These are phyloP conservation scores for Andrena bicolor DNA, from an alignment of 2,888 invertebrate species.

Conservation along the genomic window DNA sequence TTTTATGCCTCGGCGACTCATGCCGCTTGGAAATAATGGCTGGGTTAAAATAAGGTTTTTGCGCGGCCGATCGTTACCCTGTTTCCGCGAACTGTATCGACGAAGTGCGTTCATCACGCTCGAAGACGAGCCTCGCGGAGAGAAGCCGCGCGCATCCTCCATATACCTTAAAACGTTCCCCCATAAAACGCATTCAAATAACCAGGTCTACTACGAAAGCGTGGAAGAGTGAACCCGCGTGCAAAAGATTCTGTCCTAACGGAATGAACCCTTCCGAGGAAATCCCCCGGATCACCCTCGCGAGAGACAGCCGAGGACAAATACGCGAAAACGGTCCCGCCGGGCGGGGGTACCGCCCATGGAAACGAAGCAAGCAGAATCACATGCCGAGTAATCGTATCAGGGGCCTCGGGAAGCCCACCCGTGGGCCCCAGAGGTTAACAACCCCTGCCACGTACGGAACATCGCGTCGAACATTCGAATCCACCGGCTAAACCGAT, in stretches of 20 bases:
- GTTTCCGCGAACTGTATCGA: background rate
- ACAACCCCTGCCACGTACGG: constrained; percentile 8
- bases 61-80: background rate
- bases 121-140: no score
- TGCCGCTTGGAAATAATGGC: background rate
- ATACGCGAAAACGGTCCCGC: background rate
- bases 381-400: constrained; percentile 11
- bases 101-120: background rate
- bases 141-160: no score
- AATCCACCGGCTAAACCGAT: constrained; percentile 34
- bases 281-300: no score
- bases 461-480: constrained; percentile 37
- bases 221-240: no score
- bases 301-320: background rate
- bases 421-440: background rate
- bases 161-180: no score
- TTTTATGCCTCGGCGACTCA: constrained; percentile 10
- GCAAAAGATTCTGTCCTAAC: no score
- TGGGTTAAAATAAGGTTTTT: constrained; percentile 7
- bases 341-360: background rate
- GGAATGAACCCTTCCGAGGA: no score
- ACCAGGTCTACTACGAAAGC: no score
- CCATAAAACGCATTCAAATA: no score
- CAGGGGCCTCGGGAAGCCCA: background rate
- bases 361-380: constrained; percentile 3